Evolutionary conservation across 2,888 invertebrate genomes (phyloP), one percentile per base, ranked within the genome.

Genomic region (Meta bourneti): DNA sequence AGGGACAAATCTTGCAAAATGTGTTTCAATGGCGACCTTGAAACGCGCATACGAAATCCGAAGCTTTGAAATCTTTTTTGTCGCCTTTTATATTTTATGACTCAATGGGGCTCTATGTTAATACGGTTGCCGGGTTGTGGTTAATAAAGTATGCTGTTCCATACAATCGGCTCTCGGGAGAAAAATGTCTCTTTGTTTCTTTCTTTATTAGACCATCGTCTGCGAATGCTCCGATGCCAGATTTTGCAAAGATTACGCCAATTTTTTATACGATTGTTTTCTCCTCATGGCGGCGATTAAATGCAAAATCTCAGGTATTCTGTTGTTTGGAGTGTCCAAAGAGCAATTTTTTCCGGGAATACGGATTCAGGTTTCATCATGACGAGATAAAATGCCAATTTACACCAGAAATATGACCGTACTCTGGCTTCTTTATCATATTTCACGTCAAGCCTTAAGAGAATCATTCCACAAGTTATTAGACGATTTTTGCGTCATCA

Each of bases 41-140:
- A 83, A 74, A 83, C 13, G 20, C n/a, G 54, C 51, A 72, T 72
- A 74, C 34, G 81, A 81, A 70, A 81, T 81, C 70, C 81, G 9
- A 48, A 69, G 54, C 54, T 74, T 74, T 83, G 54, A 83, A 74
- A 83, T 34, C 7, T 52, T 54, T 54, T 74, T 83, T 54, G 72
- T 74, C 83, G 74, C 83, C 72, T 54, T 83, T n/a, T 19, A n/a
- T 74, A 74, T 74, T 83, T 83, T 74, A 83, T 83, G 83, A 83
- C 51, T 69, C 74, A 83, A 83, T 83, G 54, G 83, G 72, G 34
- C 49, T n/a, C n/a, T 74, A 83, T 83, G 74, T 74, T 52, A 74
- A 83, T 74, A 51, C 54, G 8, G 19, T 6, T 19, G 61, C 61
- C 61, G 4, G 71, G 54, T 71, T 82, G 54, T 54, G 83, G 74